phyloP scores from a whole-genome alignment of 2,888 invertebrate genomes.

The Euzophera pinguis region DNA sequence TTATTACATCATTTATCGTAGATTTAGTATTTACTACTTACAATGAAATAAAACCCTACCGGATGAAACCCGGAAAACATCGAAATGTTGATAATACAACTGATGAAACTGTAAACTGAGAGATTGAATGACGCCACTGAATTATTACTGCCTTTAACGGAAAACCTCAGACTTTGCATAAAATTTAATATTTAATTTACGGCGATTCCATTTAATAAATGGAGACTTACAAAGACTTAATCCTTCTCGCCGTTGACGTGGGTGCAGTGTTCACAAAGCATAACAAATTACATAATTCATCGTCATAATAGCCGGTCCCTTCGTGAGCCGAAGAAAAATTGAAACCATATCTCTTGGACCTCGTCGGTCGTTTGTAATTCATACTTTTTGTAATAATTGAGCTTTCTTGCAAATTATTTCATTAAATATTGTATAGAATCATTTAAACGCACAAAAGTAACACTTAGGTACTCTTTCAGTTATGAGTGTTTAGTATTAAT shows the following conservation, averaged over 20 bases:
- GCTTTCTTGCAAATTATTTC: constrained; percentile 21
- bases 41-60: too few relatives aligned
- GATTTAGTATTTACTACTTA: too few relatives aligned
- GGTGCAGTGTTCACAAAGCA: constrained; percentile 34
- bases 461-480: too few relatives aligned
- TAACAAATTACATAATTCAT: constrained; percentile 54
- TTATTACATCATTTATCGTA: too few relatives aligned
- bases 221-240: constrained; percentile 8
- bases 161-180: too few relatives aligned
- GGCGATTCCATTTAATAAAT: not conserved
- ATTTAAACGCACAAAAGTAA: not conserved
- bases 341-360: constrained; percentile 40
- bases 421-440: constrained; percentile 9
- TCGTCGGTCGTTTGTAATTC: constrained; percentile 32
- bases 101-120: too few relatives aligned
- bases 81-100: too few relatives aligned
- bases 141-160: too few relatives aligned
- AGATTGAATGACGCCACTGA: too few relatives aligned
- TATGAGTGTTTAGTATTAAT: too few relatives aligned
- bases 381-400: constrained; percentile 29
- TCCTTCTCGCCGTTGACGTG: constrained; percentile 12
- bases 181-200: not conserved
- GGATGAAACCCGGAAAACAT: too few relatives aligned
- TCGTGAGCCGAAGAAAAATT: constrained; percentile 39
- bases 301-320: constrained; percentile 38